Conservation (phyloP, 2,888 invertebrate species). For the Apantesis nais region DNA sequence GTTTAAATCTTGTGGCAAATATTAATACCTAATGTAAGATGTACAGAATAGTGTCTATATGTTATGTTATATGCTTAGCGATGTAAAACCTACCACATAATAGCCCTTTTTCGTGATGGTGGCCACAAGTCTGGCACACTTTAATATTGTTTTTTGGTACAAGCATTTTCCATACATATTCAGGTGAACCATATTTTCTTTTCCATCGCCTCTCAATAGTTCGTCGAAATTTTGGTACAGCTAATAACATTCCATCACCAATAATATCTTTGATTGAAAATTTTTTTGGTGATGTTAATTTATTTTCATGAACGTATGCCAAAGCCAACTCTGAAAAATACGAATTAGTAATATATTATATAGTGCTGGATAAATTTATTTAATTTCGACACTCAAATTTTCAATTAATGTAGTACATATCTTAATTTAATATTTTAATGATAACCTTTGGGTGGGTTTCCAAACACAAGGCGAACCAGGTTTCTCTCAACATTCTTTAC, state of each 20-base stretch:
- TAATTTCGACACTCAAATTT: too few species aligned
- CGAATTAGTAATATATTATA: background rate
- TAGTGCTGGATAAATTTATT: background rate
- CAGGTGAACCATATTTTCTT: constrained; percentile 89
- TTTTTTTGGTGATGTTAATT: constrained; percentile 50
- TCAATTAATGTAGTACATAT: background rate
- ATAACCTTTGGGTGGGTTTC: constrained; percentile 72
- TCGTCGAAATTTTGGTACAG: constrained; percentile 92
- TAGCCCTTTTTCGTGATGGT: constrained; percentile 91
- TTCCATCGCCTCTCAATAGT: constrained; percentile 90
- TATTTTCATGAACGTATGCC: constrained; percentile 61
- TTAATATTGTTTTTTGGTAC: constrained; percentile 90
- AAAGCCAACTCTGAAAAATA: constrained; percentile 69
- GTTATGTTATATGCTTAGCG: background rate
- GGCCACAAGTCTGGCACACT: constrained; percentile 93
- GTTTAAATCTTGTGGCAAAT: background rate
- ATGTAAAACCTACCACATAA: constrained; percentile 90
- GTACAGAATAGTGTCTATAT: background rate
- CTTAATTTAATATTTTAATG: background rate
- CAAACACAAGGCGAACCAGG: constrained; percentile 65
- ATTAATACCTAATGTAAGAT: background rate
- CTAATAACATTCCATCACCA: constrained; percentile 92
- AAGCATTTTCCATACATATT: constrained; percentile 89
- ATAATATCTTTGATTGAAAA: constrained; percentile 88
- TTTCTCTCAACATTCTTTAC: constrained; percentile 67